Evolutionary conservation across 2,113 vertebrate genomes (phyloP).

Genomic region (Lanius ludovicianus): DNA sequence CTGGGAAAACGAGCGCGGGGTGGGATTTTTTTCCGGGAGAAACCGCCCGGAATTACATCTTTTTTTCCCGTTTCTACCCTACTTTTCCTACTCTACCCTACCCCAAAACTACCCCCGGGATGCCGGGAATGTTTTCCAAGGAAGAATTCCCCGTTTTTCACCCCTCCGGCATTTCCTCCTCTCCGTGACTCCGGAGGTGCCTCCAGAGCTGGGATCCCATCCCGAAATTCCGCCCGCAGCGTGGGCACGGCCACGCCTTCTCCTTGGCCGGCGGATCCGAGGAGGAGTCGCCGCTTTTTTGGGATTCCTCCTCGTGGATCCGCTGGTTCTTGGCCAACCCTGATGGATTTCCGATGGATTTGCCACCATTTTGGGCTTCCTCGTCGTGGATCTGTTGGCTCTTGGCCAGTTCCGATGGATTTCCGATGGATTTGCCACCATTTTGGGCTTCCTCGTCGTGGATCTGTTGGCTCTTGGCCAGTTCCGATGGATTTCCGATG

Average conservation of each 20-base stretch:
- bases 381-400: no score
- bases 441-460: no score
- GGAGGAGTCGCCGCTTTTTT: no score
- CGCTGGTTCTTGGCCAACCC: neutral
- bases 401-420: no score
- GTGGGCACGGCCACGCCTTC: neutral
- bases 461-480: no score
- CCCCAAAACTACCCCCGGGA: neutral
- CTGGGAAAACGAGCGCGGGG: neutral
- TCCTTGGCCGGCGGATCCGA: neutral
- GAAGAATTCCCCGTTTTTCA: neutral
- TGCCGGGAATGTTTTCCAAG: neutral
- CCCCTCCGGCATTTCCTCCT: neutral
- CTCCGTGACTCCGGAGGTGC: neutral
- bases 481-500: no score
- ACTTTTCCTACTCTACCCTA: neutral
- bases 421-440: no score
- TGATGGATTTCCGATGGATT: no score
- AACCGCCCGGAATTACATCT: neutral
- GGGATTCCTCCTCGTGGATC: neutral
- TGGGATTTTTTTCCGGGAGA: neutral
- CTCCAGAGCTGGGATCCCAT: neutral
- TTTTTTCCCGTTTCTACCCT: neutral
- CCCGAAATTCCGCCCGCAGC: neutral
- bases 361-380: no score